Evolutionary conservation across 2,113 vertebrate species (phyloP).

Genomic region (Eptesicus fuscus): DNA sequence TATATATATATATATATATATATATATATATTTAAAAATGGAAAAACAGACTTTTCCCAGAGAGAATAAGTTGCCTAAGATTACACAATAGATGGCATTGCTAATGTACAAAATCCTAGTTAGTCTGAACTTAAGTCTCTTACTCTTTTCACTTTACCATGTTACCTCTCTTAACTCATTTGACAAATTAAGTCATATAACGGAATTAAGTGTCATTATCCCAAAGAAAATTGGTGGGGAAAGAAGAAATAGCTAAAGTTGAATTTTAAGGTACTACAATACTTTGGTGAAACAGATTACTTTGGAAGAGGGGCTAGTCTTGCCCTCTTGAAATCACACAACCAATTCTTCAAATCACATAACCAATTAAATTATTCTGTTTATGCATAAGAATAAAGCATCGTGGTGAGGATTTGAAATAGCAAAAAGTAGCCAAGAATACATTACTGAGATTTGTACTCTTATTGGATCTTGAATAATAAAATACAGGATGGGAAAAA

Average conservation of each 20-base stretch:
- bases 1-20: too few species aligned
- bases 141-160: neutral
- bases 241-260: neutral
- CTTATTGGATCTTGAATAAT: neutral
- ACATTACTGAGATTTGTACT: neutral
- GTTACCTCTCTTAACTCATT: neutral
- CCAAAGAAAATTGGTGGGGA: neutral
- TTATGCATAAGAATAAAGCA: neutral
- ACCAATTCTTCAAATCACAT: neutral
- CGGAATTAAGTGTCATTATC: neutral
- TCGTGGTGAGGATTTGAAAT: neutral
- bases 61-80: neutral
- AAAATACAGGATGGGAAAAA: neutral
- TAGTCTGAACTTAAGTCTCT: neutral
- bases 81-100: neutral
- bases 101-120: neutral
- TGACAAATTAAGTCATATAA: neutral
- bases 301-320: neutral
- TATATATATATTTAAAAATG: too few species aligned
- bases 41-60: neutral
- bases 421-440: neutral
- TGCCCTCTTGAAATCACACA: neutral
- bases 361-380: neutral
- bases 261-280: neutral
- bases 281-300: neutral